These are phyloP conservation scores for Nemopilema nomurai DNA, from an alignment of 30 jellyfish, hydroid and myxozoan genomes.

Conservation along the genomic window DNA sequence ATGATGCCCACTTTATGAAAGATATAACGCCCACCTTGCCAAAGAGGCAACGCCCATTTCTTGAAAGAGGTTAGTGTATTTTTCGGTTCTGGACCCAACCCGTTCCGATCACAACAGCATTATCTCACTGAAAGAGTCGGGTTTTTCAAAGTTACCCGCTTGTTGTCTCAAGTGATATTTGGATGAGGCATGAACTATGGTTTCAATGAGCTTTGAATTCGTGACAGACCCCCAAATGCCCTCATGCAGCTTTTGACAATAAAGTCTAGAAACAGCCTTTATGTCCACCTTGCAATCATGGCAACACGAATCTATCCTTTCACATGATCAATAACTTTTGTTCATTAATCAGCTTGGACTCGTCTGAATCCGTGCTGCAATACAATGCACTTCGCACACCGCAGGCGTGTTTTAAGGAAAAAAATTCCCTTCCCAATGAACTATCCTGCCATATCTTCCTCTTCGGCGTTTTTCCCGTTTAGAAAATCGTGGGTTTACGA, in stretches of 20 bases:
- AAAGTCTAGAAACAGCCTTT: background rate
- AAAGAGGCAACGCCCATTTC: no score
- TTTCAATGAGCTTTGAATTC: background rate
- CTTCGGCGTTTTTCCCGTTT: background rate
- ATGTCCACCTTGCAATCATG: background rate
- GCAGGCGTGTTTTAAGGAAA: background rate
- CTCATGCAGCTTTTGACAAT: background rate
- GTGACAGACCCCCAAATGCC: background rate
- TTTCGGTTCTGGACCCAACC: no score
- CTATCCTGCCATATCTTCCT: background rate
- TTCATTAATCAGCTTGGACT: background rate
- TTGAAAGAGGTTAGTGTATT: no score
- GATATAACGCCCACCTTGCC: no score
- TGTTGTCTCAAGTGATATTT: background rate
- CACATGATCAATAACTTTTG: background rate
- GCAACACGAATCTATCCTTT: background rate
- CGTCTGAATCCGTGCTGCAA: background rate
- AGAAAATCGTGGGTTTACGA: background rate
- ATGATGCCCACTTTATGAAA: no score
- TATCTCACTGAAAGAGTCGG: no score
- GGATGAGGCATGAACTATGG: background rate
- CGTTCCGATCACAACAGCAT: no score
- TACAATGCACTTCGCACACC: no score
- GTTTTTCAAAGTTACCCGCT: no score
- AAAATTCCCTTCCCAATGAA: background rate